These are phyloP conservation scores for mouse (Mus musculus) DNA, from an alignment of 2,113 vertebrate genomes.

Conservation along the genomic window GRCm39 chrX:168534001-168534500, in stretches of 20 bases:
- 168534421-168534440: constrained; percentile 46
- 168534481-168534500: not conserved
- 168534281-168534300: constrained; percentile 62
- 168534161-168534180: constrained; percentile 55
- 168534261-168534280: constrained; percentile 44
- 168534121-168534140: not conserved
- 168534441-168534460: not conserved
- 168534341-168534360: constrained; percentile 68
- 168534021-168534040: not conserved
- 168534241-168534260: constrained; percentile 63
- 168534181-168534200: constrained; percentile 65
- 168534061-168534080: not conserved
- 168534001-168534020: not conserved
- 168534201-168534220: constrained; percentile 54
- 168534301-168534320: constrained; percentile 64
- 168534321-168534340: constrained; percentile 61
- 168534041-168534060: constrained; percentile 28
- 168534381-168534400: constrained; percentile 1
- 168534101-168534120: not conserved
- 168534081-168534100: not conserved
- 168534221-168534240: constrained; percentile 60
- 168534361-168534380: constrained; percentile 49
- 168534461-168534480: not conserved
- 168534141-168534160: constrained; percentile 53
- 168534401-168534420: not conserved